phyloP scores from a whole-genome alignment of 92 coral and sea anemone genomes.

The Porites evermanni region DNA sequence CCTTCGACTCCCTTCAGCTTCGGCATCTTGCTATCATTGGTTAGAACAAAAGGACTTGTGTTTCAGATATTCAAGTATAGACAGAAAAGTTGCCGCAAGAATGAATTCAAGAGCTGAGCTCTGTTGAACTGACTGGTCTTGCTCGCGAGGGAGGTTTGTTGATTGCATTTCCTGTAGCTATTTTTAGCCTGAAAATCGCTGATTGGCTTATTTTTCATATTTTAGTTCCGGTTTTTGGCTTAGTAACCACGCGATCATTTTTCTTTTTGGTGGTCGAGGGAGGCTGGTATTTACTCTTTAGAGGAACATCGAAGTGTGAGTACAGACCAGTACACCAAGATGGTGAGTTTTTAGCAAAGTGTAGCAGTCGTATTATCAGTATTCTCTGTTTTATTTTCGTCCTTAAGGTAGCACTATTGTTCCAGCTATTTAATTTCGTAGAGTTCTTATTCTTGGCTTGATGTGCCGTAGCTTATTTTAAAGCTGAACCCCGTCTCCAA shows the following conservation, averaged over 20 bases:
- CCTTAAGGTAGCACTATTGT: background rate
- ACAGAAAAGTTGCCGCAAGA: background rate
- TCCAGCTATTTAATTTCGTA: background rate
- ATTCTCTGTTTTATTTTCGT: background rate
- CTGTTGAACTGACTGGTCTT: background rate
- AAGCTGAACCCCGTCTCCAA: background rate
- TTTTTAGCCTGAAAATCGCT: conserved; percentile 63
- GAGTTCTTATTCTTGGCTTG: background rate
- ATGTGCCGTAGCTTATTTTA: background rate
- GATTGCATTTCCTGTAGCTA: conserved; percentile 82
- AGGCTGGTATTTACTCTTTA: conserved; percentile 14
- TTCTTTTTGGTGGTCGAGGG: background rate
- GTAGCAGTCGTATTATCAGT: background rate
- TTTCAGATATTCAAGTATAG: background rate
- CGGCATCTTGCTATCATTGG: conserved; percentile 55
- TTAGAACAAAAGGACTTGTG: too few species aligned
- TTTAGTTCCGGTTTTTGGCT: conserved; percentile 73
- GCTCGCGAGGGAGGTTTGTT: conserved; percentile 12
- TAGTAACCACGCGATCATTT: conserved; percentile 69
- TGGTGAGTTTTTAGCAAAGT: conserved; percentile 23
- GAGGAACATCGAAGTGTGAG: background rate
- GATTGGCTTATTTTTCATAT: conserved; percentile 66
- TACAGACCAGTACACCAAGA: background rate
- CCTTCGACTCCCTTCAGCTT: conserved; percentile 75
- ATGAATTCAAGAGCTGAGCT: background rate